A percentile compares a stretch with the other conserved stretches of the same genome.
These are phyloP conservation scores for Sus scrofa DNA, from an alignment of 2,113 vertebrate genomes.

Conservation along the genomic window T2T-Sscrofa CM000823.6:40532001-40532500, in stretches of 20 bases:
- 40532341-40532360: neutral
- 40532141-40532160: conserved; percentile 30
- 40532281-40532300: neutral
- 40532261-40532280: conserved; percentile 19
- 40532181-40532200: neutral
- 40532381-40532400: neutral
- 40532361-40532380: conserved; percentile 10
- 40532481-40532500: neutral
- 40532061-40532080: conserved; percentile 46
- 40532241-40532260: conserved; percentile 50
- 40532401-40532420: conserved; percentile 19
- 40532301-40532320: conserved; percentile 17
- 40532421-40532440: neutral
- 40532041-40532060: conserved; percentile 51
- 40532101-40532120: conserved; percentile 48
- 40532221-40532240: conserved; percentile 30
- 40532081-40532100: neutral
- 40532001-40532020: conserved; percentile 40
- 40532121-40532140: conserved; percentile 2
- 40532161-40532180: conserved; percentile 18
- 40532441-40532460: neutral
- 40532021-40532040: conserved; percentile 30
- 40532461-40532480: neutral
- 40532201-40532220: neutral
- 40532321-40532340: neutral